Base-by-base conservation (phyloP, 2,888 invertebrate species). In the Meta bourneti region DNA sequence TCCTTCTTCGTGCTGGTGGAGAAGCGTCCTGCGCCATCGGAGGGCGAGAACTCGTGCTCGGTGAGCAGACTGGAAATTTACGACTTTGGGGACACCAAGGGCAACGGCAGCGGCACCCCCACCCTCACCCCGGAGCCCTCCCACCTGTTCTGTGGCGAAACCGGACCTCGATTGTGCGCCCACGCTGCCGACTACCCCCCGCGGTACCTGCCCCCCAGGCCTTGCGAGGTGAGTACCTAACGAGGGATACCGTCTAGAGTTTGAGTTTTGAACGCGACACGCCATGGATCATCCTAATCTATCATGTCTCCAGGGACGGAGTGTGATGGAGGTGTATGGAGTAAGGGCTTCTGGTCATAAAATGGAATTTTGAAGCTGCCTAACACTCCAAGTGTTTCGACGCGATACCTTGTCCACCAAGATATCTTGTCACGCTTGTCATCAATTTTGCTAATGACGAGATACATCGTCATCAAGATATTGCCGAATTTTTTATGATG, bases 1-100 rank as follows among this genome's bases (percentile, higher is more conserved):
- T 97, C 97, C 93, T 98, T 97, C 95, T 97, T 97, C 93, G 97
- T 97, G 94, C 96, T 97, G 94, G 89, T 89, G 0, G 89, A 92
- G 49, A 89, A 92, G 48, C 49, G 70, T 7, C 97, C 89, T 0
- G 80, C 91, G 69, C 91, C 89, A 8, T 81, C 92, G 84, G 86
- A 89, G n/a, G 69, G 74, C 13, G 93, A 92, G 13, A 93, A 93
- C 61, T 89, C 91, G 8, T 93, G 93, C 70, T 93, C 93, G 54
- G 87, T 90, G 9, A 93, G 93, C 83, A 91, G 83, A 48, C 70
- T 93, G 54, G 93, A 93, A 80, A 93, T 93, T 13, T 93, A 89
- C 79, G 93, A 93, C 51, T 51, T 72, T 6, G 85, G 87, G 11
- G 88, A 72, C 16, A 19, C 70, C 1, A 83, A 90, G 13, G 72